These are phyloP conservation scores for Ormyrus labotus DNA, from an alignment of 2,888 invertebrate species.

Conservation along the genomic window DNA sequence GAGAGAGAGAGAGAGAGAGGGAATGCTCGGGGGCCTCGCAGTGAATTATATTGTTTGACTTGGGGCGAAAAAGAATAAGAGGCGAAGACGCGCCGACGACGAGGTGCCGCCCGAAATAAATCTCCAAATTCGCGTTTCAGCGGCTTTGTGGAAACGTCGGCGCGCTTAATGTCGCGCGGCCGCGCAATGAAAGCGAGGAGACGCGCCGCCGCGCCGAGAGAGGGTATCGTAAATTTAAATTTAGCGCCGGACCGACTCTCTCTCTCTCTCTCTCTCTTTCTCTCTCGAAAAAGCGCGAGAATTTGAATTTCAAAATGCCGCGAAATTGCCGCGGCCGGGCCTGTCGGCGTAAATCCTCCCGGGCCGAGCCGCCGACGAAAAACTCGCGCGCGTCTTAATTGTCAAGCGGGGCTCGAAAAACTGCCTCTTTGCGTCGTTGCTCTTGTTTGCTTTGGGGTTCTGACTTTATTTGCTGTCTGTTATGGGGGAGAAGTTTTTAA, in stretches of 20 bases:
- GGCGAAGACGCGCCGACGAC: conserved; percentile 18
- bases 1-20: neutral
- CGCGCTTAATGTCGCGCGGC: conserved; percentile 56
- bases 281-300: neutral
- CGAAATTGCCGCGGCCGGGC: conserved; percentile 52
- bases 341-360: conserved; percentile 53
- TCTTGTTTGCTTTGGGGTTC: too few species aligned
- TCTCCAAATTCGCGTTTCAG: conserved; percentile 56
- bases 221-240: conserved; percentile 67
- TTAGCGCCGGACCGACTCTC: conserved; percentile 57
- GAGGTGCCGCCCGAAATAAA: conserved; percentile 58
- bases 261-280: too few species aligned
- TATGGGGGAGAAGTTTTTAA: too few species aligned
- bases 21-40: neutral
- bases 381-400: too few species aligned
- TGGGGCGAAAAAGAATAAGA: conserved; percentile 27
- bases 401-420: too few species aligned
- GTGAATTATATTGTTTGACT: conserved; percentile 54
- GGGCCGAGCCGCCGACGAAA: neutral
- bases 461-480: too few species aligned
- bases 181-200: conserved; percentile 54
- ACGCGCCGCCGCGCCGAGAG: conserved; percentile 54
- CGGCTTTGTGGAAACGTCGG: conserved; percentile 63
- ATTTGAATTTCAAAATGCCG: conserved; percentile 55
- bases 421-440: too few species aligned